Conservation (phyloP, 1,140 invertebrate genomes). For the Armadillidium nasatum region DNA sequence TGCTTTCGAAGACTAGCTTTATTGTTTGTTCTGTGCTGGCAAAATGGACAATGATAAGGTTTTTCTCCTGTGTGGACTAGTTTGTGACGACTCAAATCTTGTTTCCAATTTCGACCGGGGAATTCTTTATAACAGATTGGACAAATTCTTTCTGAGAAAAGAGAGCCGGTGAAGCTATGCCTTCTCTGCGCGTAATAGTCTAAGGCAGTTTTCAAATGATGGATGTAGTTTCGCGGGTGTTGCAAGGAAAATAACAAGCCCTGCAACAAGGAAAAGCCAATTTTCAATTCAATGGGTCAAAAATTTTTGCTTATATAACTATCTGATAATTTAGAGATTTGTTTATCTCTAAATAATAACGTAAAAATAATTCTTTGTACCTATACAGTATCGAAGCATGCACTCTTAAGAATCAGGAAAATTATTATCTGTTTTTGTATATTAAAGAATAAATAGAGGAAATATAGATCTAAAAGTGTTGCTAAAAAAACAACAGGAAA, state of each 20-base stretch:
- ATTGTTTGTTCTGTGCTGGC: constrained; percentile 18
- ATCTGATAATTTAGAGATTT: too few relatives aligned
- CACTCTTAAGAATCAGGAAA: too few relatives aligned
- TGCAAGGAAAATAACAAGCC: background rate
- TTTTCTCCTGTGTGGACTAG: constrained; percentile 30
- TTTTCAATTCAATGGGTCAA: background rate
- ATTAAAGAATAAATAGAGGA: too few relatives aligned
- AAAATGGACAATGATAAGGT: constrained; percentile 27
- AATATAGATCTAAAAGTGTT: too few relatives aligned
- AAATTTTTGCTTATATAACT: too few relatives aligned
- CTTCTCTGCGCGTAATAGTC: background rate
- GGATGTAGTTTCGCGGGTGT: background rate
- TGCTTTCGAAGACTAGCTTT: constrained; percentile 24
- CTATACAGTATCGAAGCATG: too few relatives aligned
- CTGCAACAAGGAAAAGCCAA: background rate
- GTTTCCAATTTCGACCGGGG: background rate
- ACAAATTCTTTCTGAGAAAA: constrained; percentile 1
- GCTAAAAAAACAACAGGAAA: too few relatives aligned
- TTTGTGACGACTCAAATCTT: constrained; percentile 10
- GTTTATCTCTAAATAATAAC: too few relatives aligned
- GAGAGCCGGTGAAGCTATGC: background rate
- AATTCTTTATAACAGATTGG: background rate
- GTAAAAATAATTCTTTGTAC: too few relatives aligned
- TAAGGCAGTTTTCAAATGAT: background rate
- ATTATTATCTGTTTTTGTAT: too few relatives aligned